Base-by-base conservation (phyloP, 2,113 vertebrate genomes). In the Mustela lutreola region DNA sequence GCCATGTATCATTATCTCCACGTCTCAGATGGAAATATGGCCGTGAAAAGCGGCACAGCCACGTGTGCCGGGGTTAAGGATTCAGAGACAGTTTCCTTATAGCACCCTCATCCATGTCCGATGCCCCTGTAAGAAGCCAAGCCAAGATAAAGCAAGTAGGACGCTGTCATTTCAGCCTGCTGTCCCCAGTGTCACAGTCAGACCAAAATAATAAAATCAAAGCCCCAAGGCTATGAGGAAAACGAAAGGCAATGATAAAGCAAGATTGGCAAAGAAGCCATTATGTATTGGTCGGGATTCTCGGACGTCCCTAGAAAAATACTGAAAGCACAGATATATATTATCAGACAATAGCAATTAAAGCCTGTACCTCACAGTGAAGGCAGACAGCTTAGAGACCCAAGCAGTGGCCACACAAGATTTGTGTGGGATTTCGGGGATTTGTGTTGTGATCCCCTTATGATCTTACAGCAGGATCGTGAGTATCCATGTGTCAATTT, bases 151-250 rank as follows among this genome's bases (percentile, higher is more conserved):
- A 97, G 70, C 88, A 70, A 48, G 53, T 45, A 48, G 56, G 48
- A 67, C 83, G 70, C 90, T 81, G 48, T 89, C 94, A 75, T 96
- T 95, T 97, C 94, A 92, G 92, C 48, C 79, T 70, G n/a, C 85
- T 48, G 60, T 84, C 75, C 71, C 75, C 2, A 26, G 58, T 83
- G 87, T 93, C 84, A 65, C 50, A 58, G 73, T 89, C 92, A 60
- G 95, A 97, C 88, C 96, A 94, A 96, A 97, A 91, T 92, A 96
- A 94, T 97, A 96, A 96, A 91, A 97, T 91, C 92, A 80, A 97
- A 97, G 96, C 87, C 95, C 87, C 70, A 50, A 31, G 89, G 91
- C 97, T 91, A 39, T 28, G 65, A 81, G 45, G 89, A 90, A 91
- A 96, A 95, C 45, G 65, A 96, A 96, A 97, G 90, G 70, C 92